These are phyloP conservation scores for Dynastes hyllus DNA, from an alignment of 2,888 invertebrate species.

Conservation along the genomic window DNA sequence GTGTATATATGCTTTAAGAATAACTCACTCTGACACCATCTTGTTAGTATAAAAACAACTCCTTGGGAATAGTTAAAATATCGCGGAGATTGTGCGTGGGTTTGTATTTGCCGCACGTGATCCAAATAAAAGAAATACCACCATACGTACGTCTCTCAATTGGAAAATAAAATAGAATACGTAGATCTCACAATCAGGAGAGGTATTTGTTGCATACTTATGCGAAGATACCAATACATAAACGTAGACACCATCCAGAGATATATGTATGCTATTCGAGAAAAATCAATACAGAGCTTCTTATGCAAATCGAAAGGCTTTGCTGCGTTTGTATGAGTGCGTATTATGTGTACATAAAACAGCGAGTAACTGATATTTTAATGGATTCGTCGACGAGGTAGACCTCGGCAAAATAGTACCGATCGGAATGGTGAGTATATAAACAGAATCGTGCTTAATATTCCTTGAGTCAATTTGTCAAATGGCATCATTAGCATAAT, in stretches of 20 bases:
- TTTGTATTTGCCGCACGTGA: conserved; percentile 43
- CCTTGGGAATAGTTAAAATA: conserved; percentile 19
- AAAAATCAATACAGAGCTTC: conserved; percentile 48
- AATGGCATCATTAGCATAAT: conserved; percentile 57
- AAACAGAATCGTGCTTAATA: conserved; percentile 54
- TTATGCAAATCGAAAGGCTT: conserved; percentile 51
- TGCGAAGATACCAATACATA: conserved; percentile 1
- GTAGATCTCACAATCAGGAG: conserved; percentile 3
- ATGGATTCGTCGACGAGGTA: conserved; percentile 50
- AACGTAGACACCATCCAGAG: conserved; percentile 16
- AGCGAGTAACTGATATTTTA: conserved; percentile 53
- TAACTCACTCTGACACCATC: neutral
- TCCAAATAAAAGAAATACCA: conserved; percentile 30
- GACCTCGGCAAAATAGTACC: conserved; percentile 43
- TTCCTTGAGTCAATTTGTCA: conserved; percentile 55
- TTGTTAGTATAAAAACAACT: conserved; percentile 2
- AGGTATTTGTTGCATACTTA: neutral
- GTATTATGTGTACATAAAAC: conserved; percentile 25
- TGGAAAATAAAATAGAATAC: conserved; percentile 3
- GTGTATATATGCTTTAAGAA: neutral
- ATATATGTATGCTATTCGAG: conserved; percentile 35
- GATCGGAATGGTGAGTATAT: conserved; percentile 25
- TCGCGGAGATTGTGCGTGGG: conserved; percentile 13
- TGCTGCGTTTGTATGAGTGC: conserved; percentile 24
- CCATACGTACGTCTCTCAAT: conserved; percentile 1